Percentiles rank a stretch among this genome's conserved stretches.
Evolutionary conservation across 37 sponge, comb jelly and placozoan species (phyloP).

Genomic region (Bolinopsis microptera): DNA sequence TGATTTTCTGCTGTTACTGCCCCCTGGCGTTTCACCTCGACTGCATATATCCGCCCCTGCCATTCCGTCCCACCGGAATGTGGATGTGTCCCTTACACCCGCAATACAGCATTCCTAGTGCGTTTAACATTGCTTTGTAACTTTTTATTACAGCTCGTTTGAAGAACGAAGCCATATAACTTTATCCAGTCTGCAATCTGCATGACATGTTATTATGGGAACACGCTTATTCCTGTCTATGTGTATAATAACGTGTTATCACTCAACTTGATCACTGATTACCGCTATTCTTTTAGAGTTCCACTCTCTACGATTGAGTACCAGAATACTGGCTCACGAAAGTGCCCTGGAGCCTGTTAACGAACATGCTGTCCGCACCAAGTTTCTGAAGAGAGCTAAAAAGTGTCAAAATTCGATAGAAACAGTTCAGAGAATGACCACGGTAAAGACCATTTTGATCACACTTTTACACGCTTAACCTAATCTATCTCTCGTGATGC

Average conservation of each 20-base stretch:
- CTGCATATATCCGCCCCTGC: slow-evolving; percentile 85
- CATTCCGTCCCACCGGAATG: slow-evolving; percentile 72
- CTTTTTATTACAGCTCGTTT: neutral
- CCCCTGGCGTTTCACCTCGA: slow-evolving; percentile 88
- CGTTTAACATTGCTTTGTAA: neutral
- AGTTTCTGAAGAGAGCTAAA: slow-evolving; percentile 72
- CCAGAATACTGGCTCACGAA: slow-evolving; percentile 69
- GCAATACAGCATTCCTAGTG: slow-evolving; percentile 72
- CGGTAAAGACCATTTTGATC: too few relatives aligned
- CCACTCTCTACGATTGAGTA: slow-evolving; percentile 71
- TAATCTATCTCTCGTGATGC: too few relatives aligned
- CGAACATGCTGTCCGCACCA: slow-evolving; percentile 69
- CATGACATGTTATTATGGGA: neutral
- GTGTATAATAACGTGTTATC: neutral
- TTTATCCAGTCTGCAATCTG: neutral
- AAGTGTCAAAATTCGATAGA: slow-evolving; percentile 51
- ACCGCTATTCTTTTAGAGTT: slow-evolving; percentile 67
- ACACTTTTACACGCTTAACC: too few relatives aligned
- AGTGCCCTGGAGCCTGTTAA: slow-evolving; percentile 66
- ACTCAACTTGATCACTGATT: neutral
- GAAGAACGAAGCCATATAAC: neutral
- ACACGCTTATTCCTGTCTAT: neutral
- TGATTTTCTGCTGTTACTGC: slow-evolving; percentile 83
- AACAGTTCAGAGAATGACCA: slow-evolving; percentile 16
- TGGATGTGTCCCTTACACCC: slow-evolving; percentile 95